Percentiles rank a stretch among this genome's conserved stretches.
These are phyloP conservation scores for Pseudachorutes palmiensis DNA, from an alignment of 1,140 invertebrate species.

Conservation along the genomic window DNA sequence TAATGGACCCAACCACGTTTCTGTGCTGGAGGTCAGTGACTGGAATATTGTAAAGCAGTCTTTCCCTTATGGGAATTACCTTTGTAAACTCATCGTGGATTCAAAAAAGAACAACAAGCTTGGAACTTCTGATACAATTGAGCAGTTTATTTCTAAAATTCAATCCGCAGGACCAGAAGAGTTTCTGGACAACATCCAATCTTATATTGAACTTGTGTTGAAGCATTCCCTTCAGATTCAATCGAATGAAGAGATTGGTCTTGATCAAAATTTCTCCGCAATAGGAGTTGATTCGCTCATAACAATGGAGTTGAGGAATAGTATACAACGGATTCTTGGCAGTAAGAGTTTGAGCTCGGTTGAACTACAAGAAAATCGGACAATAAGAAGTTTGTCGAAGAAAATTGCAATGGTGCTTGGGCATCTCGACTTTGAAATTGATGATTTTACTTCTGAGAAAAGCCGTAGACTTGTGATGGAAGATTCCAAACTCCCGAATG, in stretches of 20 bases:
- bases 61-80: not conserved
- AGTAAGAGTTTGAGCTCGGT: conserved; percentile 11
- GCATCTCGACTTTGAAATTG: too few species aligned
- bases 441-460: too few species aligned
- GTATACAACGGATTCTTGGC: conserved; percentile 13
- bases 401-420: too few species aligned
- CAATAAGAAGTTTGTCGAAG: not conserved
- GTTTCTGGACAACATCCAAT: not conserved
- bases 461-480: too few species aligned
- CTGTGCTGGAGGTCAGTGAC: not conserved
- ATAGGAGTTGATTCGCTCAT: conserved; percentile 24
- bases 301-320: conserved; percentile 21
- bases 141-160: not conserved
- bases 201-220: not conserved
- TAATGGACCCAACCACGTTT: not conserved
- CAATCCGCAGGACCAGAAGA: not conserved
- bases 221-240: conserved; percentile 14
- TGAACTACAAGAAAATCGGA: conserved; percentile 9
- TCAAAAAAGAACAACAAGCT: not conserved
- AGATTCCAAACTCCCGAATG: too few species aligned
- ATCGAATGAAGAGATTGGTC: conserved; percentile 6
- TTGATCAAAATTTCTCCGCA: conserved; percentile 17
- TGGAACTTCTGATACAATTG: not conserved
- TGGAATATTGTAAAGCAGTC: conserved; percentile 12
- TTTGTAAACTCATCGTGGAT: too few species aligned